Base-by-base conservation (phyloP, 2,797 vertebrate species). In the Xenopus petersii region DNA sequence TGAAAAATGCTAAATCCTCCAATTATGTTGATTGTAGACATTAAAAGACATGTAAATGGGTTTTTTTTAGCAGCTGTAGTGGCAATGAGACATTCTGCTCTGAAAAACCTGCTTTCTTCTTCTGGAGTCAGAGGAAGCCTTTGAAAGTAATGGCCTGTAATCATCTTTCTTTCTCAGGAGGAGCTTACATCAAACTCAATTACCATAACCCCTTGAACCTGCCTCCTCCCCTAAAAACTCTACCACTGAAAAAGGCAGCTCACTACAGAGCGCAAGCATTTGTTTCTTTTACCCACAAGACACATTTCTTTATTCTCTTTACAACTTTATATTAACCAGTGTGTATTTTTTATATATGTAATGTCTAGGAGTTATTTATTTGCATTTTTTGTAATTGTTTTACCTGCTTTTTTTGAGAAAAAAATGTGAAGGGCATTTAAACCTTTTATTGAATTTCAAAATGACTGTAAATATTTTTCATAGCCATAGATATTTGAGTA, bases 131-230 rank as follows among this genome's bases (percentile, higher is more conserved):
- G 47, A 70, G 47, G 36, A 47, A 65, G 81, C 84, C 82, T 79
- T 81, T 84, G 80, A 80, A 82, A 84, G 81, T 82, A 87, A 84
- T 76, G 82, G 80, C 81, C 0, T 54, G 64, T 76, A 85, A 88
- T 85, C 83, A 74, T 87, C 83, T 89, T 84, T 84, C 83, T 82
- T 82, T 69, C 82, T 83, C 71, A 69, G 77, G 82, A 88, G 87
- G 82, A 86, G 84, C 83, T 91, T 90, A 90, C 82, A 82, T 91
- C 87, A 90, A 87, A 90, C 86, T 88, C 87, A 87, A 90, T 88
- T 88, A 89, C 75, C 80, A 85, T 80, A 80, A 80, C 86, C 81
- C 82, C 87, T 78, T 85, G 83, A 85, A 82, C 82, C 82, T 82
- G 30, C 67, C 68, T 72, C 70, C 80, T 26, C 70, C 75, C 54